Base-by-base conservation (phyloP, 2,797 vertebrate species). In the Vespertilio murinus region DNA sequence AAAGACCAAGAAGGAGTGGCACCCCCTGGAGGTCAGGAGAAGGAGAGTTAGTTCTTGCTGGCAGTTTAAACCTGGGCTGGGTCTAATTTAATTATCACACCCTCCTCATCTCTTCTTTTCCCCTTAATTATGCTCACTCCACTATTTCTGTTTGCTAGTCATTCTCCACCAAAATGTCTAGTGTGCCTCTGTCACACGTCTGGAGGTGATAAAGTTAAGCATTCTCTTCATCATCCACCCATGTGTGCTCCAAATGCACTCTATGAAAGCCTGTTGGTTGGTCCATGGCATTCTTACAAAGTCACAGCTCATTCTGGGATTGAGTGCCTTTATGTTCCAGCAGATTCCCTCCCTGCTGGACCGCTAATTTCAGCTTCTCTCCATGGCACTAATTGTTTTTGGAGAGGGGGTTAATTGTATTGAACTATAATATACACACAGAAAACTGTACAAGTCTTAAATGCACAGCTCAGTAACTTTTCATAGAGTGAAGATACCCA, bases 1-100 rank as follows among this genome's bases (percentile, higher is more conserved):
- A 84, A 77, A 89, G 88, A 93, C 88, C 33, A 20, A 54, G 47
- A 54, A 59, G 47, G 25, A 88, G 40, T 92, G 71, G 94, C 77
- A 85, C 22, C 94, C 67, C 56, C 1, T 94, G 84, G 70, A 65
- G 93, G 95, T 79, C 1, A 20, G 40, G 74, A 64, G 81, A 45
- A 93, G 79, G 88, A 93, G 17, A 65, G 59, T 86, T 54, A 28
- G 80, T 93, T 78, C 52, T 23, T 6, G 59, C 54, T 16, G 42
- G 75, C 47, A 61, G 59, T 20, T 70, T 20, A n/a, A 71, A 54
- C 23, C 33, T 28, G 22, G 49, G 82, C 17, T 5, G 28, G 65
- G 74, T 49, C 45, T 59, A 59, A 42, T 42, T 74, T 73, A 67
- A 85, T 80, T 23, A 85, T n/a, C 56, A 28, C 82, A 49, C 74